These are phyloP conservation scores for Syngnathus typhle DNA, from an alignment of 2,113 vertebrate species.

Conservation along the genomic window DNA sequence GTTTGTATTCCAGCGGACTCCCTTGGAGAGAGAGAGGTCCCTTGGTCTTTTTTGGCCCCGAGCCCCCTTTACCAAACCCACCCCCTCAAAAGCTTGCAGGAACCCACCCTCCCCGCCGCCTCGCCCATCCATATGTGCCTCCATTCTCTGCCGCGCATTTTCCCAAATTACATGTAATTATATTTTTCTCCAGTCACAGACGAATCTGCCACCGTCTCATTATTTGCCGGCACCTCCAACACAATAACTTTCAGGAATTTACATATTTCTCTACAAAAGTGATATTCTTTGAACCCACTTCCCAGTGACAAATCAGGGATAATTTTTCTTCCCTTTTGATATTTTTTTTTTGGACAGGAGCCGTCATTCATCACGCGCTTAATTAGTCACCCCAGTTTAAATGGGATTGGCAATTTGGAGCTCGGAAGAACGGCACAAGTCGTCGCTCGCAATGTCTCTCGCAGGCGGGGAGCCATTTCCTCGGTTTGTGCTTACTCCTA, in stretches of 20 bases:
- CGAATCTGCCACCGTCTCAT: constrained; percentile 67
- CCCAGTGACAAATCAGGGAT: constrained; percentile 51
- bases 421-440: background rate
- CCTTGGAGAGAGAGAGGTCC: constrained; percentile 6
- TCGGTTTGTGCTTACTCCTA: constrained; percentile 40
- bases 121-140: background rate
- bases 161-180: constrained; percentile 70
- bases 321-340: constrained; percentile 31
- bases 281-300: constrained; percentile 52
- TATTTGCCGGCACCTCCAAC: constrained; percentile 65
- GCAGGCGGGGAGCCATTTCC: constrained; percentile 22
- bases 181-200: constrained; percentile 64
- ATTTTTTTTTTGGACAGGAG: constrained; percentile 1
- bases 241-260: constrained; percentile 67
- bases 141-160: constrained; percentile 50
- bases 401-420: constrained; percentile 42
- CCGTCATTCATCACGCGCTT: constrained; percentile 45
- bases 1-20: constrained; percentile 49
- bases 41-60: background rate
- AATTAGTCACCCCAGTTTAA: constrained; percentile 41
- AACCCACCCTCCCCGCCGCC: background rate
- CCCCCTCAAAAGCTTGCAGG: background rate
- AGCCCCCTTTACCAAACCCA: background rate
- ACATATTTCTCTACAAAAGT: constrained; percentile 70
- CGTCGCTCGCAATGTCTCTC: background rate